A percentile compares a stretch with the other conserved stretches of the same genome.
phyloP scores from a whole-genome alignment of 2,888 invertebrate genomes.

The Gari tellinella region DNA sequence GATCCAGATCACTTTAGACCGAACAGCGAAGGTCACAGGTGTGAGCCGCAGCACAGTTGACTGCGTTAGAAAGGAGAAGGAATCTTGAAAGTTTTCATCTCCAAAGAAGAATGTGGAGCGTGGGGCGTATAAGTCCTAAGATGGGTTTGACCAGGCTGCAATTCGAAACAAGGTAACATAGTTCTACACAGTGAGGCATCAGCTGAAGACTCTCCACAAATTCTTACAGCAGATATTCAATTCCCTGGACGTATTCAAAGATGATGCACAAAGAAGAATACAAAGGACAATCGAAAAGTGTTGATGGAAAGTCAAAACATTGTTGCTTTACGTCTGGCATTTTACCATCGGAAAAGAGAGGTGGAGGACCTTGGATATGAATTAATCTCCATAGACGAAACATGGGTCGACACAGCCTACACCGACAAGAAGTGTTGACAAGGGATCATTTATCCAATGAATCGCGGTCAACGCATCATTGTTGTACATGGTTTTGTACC shows the following conservation, averaged over 20 bases:
- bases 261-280: constrained; percentile 20
- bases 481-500: constrained; percentile 25
- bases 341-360: constrained; percentile 21
- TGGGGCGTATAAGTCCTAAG: constrained; percentile 4
- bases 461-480: constrained; percentile 23
- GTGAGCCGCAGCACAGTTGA: too few relatives aligned
- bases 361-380: constrained; percentile 7
- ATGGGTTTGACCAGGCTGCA: constrained; percentile 3
- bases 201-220: constrained; percentile 2
- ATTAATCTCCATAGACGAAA: constrained; percentile 36
- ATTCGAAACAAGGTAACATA: constrained; percentile 6
- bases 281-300: neutral
- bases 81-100: too few relatives aligned
- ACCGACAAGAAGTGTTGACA: neutral
- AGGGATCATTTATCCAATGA: neutral
- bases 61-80: too few relatives aligned
- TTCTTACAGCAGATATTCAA: constrained; percentile 3
- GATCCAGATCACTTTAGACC: too few relatives aligned
- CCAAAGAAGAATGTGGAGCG: neutral
- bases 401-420: constrained; percentile 19
- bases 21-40: too few relatives aligned
- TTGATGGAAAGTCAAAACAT: too few relatives aligned
- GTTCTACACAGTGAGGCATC: constrained; percentile 11
- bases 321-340: constrained; percentile 2
- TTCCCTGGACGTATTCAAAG: too few relatives aligned